Evolutionary conservation across 2,888 invertebrate species (phyloP).

Genomic region (Apodemia mormo): DNA sequence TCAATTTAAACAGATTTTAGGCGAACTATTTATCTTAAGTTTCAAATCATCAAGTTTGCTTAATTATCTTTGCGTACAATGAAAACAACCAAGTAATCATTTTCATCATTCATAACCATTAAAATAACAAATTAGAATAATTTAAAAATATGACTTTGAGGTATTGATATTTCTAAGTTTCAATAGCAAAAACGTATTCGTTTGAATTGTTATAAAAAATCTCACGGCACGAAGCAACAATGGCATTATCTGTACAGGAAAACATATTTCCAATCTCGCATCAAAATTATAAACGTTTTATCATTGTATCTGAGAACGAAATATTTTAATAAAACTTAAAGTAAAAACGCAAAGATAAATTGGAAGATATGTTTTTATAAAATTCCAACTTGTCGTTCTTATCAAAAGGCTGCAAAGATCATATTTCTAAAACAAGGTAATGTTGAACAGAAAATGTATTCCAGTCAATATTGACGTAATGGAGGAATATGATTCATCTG

Average conservation of each 20-base stretch:
- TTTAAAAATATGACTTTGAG: constrained; percentile 20
- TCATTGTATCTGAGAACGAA: constrained; percentile 65
- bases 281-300: constrained; percentile 67
- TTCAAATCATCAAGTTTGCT: constrained; percentile 5
- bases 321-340: constrained; percentile 63
- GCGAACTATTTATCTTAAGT: constrained; percentile 1
- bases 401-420: constrained; percentile 51
- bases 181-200: constrained; percentile 35
- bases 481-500: constrained; percentile 69
- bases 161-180: constrained; percentile 19
- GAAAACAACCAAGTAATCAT: constrained; percentile 17
- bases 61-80: constrained; percentile 2
- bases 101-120: constrained; percentile 8
- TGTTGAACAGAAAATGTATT: constrained; percentile 37
- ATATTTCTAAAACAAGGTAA: constrained; percentile 33
- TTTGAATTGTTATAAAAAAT: constrained; percentile 48
- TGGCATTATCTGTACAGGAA: constrained; percentile 62
- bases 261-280: constrained; percentile 59
- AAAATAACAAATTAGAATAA: constrained; percentile 19
- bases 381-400: constrained; percentile 40
- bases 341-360: constrained; percentile 11
- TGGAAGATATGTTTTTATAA: background rate
- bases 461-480: constrained; percentile 62
- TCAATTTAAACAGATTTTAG: constrained; percentile 40
- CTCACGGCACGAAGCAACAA: constrained; percentile 54